Percentiles rank a stretch among this genome's conserved stretches.
Evolutionary conservation across 2,797 vertebrate genomes (phyloP).

Genomic region (Hybognathus amarus): DNA sequence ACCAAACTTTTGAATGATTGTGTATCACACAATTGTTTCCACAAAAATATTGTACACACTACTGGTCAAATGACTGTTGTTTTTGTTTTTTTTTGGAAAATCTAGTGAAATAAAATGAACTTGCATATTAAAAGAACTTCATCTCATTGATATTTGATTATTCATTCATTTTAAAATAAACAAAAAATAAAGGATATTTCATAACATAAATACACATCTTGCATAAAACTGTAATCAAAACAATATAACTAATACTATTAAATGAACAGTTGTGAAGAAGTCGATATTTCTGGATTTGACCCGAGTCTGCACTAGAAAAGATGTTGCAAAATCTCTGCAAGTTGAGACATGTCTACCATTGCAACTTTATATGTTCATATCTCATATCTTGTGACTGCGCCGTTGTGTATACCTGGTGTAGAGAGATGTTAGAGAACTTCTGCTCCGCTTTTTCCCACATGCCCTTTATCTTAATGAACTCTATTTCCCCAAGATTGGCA

Average conservation of each 20-base stretch:
- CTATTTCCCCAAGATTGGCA: conserved; percentile 29
- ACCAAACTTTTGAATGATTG: too few relatives aligned
- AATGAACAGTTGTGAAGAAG: neutral
- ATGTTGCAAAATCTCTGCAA: neutral
- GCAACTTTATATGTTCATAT: neutral
- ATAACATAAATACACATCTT: neutral
- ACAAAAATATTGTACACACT: neutral
- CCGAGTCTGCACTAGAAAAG: neutral
- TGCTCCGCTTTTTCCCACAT: neutral
- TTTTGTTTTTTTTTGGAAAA: too few relatives aligned
- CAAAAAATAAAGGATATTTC: neutral
- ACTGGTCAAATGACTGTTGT: too few relatives aligned
- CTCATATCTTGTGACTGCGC: neutral
- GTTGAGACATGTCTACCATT: neutral
- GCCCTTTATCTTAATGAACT: conserved; percentile 37
- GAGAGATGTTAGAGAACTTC: neutral
- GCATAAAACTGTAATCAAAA: neutral
- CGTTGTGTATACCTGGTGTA: neutral
- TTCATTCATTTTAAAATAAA: neutral
- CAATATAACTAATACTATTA: neutral
- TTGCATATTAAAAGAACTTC: too few relatives aligned
- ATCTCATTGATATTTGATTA: neutral
- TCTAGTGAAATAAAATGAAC: too few relatives aligned
- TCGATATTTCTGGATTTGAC: neutral
- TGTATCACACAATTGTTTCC: neutral